A percentile compares a stretch with the other conserved stretches of the same genome.
These are phyloP conservation scores for Danio tinwini DNA, from an alignment of 2,797 vertebrate species.

Conservation along the genomic window DNA sequence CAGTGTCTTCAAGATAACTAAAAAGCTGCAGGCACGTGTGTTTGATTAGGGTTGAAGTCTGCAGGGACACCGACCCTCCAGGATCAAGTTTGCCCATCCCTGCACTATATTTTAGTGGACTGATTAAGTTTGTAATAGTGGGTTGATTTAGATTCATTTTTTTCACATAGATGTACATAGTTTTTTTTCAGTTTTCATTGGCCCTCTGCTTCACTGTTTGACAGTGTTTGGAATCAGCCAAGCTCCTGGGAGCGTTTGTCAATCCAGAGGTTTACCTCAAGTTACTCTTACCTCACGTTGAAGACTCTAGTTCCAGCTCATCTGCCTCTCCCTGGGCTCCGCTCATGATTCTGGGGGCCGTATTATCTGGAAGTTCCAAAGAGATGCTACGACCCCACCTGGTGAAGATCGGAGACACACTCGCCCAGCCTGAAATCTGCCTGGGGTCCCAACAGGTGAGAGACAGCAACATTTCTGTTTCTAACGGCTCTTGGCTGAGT, in stretches of 20 bases:
- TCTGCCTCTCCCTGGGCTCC: constrained; percentile 77
- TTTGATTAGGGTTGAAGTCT: too few species aligned
- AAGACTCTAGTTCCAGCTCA: constrained; percentile 68
- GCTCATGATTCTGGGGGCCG: constrained; percentile 85
- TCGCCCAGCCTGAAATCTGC: constrained; percentile 80
- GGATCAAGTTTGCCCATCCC: too few species aligned
- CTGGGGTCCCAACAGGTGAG: constrained; percentile 88
- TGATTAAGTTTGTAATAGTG: background rate
- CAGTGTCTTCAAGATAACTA: too few species aligned
- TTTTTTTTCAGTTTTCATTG: background rate
- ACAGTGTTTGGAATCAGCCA: constrained; percentile 85
- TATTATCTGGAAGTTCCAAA: constrained; percentile 82
- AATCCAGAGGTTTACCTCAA: constrained; percentile 86
- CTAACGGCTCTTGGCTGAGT: background rate
- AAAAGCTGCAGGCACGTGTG: too few species aligned
- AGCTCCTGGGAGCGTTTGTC: constrained; percentile 89
- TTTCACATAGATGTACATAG: background rate
- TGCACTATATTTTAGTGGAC: too few species aligned
- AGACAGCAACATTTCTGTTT: background rate
- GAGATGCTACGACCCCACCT: constrained; percentile 83
- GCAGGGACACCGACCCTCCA: too few species aligned
- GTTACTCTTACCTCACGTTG: constrained; percentile 81
- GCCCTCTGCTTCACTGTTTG: constrained; percentile 22
- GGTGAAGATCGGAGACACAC: constrained; percentile 68
- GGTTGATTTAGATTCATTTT: background rate